phyloP scores from a whole-genome alignment of 2,797 vertebrate species.

The Sebastes iracundus region DNA sequence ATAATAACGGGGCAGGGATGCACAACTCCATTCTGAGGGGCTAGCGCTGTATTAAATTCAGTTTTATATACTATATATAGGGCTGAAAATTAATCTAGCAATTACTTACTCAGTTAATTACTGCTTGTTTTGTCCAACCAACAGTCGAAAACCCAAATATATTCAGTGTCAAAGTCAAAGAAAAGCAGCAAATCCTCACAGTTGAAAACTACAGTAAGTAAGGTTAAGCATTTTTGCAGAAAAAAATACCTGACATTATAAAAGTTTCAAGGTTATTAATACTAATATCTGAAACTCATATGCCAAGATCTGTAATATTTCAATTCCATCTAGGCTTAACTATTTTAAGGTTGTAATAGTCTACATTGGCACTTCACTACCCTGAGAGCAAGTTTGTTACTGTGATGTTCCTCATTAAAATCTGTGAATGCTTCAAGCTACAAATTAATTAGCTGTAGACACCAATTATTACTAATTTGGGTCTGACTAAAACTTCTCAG shows the following conservation, averaged over 20 bases:
- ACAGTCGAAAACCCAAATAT: not conserved
- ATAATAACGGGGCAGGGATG: slow-evolving; percentile 36
- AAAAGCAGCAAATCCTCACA: not conserved
- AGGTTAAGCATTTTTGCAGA: not conserved
- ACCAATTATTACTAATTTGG: slow-evolving; percentile 34
- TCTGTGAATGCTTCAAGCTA: slow-evolving; percentile 41
- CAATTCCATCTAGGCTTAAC: not conserved
- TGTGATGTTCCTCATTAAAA: slow-evolving; percentile 51
- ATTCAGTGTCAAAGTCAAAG: not conserved
- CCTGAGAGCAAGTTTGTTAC: slow-evolving; percentile 27
- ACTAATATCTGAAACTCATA: not conserved
- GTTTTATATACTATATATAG: not conserved
- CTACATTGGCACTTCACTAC: slow-evolving; percentile 3
- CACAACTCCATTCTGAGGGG: slow-evolving; percentile 54
- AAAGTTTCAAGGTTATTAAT: not conserved
- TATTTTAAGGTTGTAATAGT: not conserved
- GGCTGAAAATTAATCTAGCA: not conserved
- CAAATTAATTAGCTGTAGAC: slow-evolving; percentile 53
- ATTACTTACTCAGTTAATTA: not conserved
- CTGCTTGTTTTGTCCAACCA: not conserved
- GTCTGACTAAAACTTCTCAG: slow-evolving; percentile 20
- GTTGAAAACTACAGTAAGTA: not conserved
- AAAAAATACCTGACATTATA: not conserved
- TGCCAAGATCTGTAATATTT: not conserved
- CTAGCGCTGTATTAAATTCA: not conserved